These are phyloP conservation scores for Albula glossodonta DNA, from an alignment of 2,113 vertebrate genomes.

Conservation along the genomic window DNA sequence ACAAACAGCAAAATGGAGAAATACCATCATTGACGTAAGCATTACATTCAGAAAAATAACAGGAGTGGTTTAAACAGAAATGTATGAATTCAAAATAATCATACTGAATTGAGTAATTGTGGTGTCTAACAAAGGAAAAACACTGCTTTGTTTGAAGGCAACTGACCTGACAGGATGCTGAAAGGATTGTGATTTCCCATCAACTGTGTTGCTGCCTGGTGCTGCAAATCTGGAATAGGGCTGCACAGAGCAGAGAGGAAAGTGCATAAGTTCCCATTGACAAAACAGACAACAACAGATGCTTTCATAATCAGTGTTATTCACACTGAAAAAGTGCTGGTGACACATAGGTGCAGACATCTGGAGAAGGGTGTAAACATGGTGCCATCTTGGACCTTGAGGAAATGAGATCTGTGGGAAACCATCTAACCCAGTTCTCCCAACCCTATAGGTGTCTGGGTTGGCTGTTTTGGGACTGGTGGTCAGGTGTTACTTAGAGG, in stretches of 20 bases:
- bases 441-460: conserved; percentile 36
- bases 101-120: background rate
- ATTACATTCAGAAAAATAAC: background rate
- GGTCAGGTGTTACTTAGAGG: conserved; percentile 27
- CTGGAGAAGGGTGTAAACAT: conserved; percentile 35
- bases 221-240: conserved; percentile 52
- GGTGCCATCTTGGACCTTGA: conserved; percentile 36
- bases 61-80: background rate
- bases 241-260: conserved; percentile 45
- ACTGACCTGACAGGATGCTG: conserved; percentile 76
- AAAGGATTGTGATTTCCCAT: conserved; percentile 64
- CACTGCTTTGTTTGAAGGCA: background rate
- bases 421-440: conserved; percentile 25
- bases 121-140: background rate
- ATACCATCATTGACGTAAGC: background rate
- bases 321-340: conserved; percentile 25
- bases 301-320: conserved; percentile 31
- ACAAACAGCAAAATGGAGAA: no score
- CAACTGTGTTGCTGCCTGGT: conserved; percentile 42
- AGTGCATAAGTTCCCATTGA: conserved; percentile 33
- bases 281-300: conserved; percentile 23
- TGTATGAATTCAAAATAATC: background rate
- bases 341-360: conserved; percentile 27
- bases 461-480: background rate
- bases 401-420: conserved; percentile 46